Base-by-base conservation (phyloP, 2,797 vertebrate species). In the Austrolebias charrua region DNA sequence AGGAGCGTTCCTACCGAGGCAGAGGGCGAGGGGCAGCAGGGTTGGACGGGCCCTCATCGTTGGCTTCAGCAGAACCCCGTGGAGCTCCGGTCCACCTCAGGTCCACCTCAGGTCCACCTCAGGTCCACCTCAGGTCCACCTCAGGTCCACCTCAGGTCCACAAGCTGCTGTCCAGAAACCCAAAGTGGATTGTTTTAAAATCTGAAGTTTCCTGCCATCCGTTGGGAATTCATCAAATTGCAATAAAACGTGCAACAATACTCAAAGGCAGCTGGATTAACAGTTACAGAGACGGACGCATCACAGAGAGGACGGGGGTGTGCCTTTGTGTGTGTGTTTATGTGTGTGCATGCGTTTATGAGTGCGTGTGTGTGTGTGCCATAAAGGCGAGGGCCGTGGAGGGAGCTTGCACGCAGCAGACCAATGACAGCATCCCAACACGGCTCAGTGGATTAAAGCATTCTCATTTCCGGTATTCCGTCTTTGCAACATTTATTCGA, bases 381-480 rank as follows among this genome's bases (percentile, higher is more conserved):
- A 42, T 47, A 38, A 1, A 55, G 56, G 73, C 11, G 76, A 71
- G 50, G 77, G 67, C 56, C 56, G 51, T 31, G 43, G 54, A 76
- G 73, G 62, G 73, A 63, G 82, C 61, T 78, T 63, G 63, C 65
- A 76, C 28, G 73, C 74, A 61, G 60, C 63, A 69, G 69, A 86
- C 84, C 86, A 86, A 86, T 86, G 79, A 84, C 73, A 60, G 52
- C 67, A 57, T 78, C 81, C 76, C 78, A 80, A 63, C 72, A 46
- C 72, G 20, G 81, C 69, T 69, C 74, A 67, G 51, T 80, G 82
- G 89, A 91, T 91, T 91, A 91, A 47, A 80, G 83, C 28, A 14
- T 84, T 89, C 75, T 90, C 86, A 89, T 91, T 91, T 91, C 88
- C 89, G 84, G 83, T 83, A 75, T 76, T 79, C 40, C 60, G 81